Conservation (phyloP, 2,113 vertebrate genomes). For the Neomonachus schauinslandi region DNA sequence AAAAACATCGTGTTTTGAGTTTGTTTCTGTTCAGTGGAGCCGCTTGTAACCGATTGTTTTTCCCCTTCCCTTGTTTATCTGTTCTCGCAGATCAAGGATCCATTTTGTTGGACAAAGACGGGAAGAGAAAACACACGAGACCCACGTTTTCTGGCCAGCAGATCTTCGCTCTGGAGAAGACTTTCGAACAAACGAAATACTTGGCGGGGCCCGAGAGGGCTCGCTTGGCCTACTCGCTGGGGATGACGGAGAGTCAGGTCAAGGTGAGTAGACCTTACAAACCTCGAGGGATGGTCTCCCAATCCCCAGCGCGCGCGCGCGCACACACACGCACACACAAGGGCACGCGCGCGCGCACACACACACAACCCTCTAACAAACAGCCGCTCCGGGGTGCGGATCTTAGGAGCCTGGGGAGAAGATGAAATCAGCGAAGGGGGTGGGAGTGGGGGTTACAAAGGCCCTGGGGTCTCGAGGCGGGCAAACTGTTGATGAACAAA, state of each 20-base stretch:
- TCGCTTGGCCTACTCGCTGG: constrained; percentile 95
- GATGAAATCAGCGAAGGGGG: not conserved
- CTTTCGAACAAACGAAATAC: constrained; percentile 99
- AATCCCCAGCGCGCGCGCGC: not conserved
- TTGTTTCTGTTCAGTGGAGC: not conserved
- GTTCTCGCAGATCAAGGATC: constrained; percentile 93
- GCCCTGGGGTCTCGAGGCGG: not conserved
- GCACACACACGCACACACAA: not conserved
- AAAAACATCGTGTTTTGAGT: not conserved
- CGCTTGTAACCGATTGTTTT: not conserved
- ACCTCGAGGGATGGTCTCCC: not conserved
- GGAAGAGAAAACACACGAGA: constrained; percentile 97
- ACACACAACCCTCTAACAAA: not conserved
- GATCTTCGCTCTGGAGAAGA: constrained; percentile 99
- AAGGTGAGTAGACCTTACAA: constrained; percentile 89
- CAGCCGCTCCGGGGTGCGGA: not conserved
- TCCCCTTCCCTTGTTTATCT: constrained; percentile 51
- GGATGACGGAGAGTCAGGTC: constrained; percentile 99
- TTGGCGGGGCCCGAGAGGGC: constrained; percentile 97
- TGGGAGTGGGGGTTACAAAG: not conserved
- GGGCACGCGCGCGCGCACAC: not conserved
- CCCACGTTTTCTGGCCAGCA: constrained; percentile 99
- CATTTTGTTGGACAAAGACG: constrained; percentile 97
- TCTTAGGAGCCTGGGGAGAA: not conserved
- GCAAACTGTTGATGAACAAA: constrained; percentile 71